Conservation (phyloP, 2,888 invertebrate genomes). For the Sarcophaga carnaria region DNA sequence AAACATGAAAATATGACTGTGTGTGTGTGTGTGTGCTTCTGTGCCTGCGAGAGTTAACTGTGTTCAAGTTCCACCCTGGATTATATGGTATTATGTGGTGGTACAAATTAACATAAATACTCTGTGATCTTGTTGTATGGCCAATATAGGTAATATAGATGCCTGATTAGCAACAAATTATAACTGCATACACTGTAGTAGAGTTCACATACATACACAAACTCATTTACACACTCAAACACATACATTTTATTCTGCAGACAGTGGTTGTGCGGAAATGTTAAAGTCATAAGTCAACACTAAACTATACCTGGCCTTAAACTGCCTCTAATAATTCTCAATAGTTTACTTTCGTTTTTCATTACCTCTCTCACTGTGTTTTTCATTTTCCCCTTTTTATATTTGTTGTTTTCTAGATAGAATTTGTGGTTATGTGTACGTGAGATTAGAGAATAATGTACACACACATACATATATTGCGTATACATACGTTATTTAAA, state of each 20-base stretch:
- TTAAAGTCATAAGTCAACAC: too few species aligned
- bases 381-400: too few species aligned
- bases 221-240: background rate
- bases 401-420: too few species aligned
- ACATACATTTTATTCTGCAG: background rate
- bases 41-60: background rate
- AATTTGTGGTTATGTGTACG: too few species aligned
- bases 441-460: too few species aligned
- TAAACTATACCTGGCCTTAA: too few species aligned
- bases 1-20: too few species aligned
- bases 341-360: too few species aligned
- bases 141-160: background rate
- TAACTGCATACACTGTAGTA: background rate
- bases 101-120: background rate
- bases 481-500: too few species aligned
- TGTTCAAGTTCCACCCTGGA: background rate
- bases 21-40: background rate
- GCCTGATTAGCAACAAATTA: slow-evolving; percentile 9
- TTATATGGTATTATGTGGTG: background rate
- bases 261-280: background rate
- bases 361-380: too few species aligned
- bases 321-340: too few species aligned
- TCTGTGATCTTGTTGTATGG: background rate
- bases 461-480: too few species aligned
- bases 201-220: background rate